A percentile compares a stretch with the other conserved stretches of the same genome.
These are phyloP conservation scores for Agonum fuliginosum DNA, from an alignment of 2,888 invertebrate species.

Conservation along the genomic window DNA sequence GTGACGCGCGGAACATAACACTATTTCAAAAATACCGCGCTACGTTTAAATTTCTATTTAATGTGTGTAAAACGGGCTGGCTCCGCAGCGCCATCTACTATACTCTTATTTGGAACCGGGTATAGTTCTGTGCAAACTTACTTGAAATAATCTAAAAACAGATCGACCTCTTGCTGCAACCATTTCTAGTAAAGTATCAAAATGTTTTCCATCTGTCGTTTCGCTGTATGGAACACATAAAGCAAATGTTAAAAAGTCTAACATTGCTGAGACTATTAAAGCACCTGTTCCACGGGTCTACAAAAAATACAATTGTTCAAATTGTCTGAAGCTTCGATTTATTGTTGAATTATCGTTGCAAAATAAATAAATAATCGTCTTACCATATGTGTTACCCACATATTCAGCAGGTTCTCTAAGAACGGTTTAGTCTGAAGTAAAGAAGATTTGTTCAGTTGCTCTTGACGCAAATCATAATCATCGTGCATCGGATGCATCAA, in stretches of 20 bases:
- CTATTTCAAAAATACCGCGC: no score
- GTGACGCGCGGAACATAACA: no score
- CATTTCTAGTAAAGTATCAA: slow-evolving; percentile 94
- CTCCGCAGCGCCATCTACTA: no score
- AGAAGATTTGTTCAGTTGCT: slow-evolving; percentile 98
- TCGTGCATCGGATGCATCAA: slow-evolving; percentile 99
- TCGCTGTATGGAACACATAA: slow-evolving; percentile 99
- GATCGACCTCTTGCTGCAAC: slow-evolving; percentile 94
- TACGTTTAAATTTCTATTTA: no score
- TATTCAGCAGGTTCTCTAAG: slow-evolving; percentile 92
- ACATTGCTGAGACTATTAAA: slow-evolving; percentile 96
- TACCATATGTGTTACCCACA: slow-evolving; percentile 97
- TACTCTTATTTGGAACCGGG: no score
- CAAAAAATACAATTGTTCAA: slow-evolving; percentile 65
- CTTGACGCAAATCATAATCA: slow-evolving; percentile 96
- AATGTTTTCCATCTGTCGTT: slow-evolving; percentile 97
- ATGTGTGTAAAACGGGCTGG: no score
- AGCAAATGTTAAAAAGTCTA: slow-evolving; percentile 98
- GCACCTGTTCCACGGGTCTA: slow-evolving; percentile 96
- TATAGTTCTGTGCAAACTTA: background rate
- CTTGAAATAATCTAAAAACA: slow-evolving; percentile 88
- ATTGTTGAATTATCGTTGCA: background rate
- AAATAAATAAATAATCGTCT: slow-evolving; percentile 67
- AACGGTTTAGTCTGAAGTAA: slow-evolving; percentile 93
- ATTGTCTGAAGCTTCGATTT: no score